phyloP scores from a whole-genome alignment of 2,113 vertebrate genomes.

The Hemiprocne comata region DNA sequence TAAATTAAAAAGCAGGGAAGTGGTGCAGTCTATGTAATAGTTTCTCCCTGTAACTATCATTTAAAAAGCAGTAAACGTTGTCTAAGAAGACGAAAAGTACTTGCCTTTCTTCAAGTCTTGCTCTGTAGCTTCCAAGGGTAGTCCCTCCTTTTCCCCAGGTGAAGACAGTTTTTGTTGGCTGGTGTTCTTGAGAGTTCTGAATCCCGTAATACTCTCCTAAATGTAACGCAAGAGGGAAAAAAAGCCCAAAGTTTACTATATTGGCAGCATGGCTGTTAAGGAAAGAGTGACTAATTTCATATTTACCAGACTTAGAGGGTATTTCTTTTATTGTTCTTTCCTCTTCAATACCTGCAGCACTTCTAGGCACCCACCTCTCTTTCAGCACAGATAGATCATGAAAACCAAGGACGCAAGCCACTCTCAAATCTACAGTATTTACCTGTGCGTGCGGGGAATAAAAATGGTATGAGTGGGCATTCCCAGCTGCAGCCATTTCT shows the following conservation, averaged over 20 bases:
- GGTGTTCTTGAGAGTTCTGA: constrained; percentile 26
- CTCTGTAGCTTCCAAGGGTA: constrained; percentile 38
- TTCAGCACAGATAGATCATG: neutral
- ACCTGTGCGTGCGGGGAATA: constrained; percentile 73
- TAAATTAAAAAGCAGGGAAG: neutral
- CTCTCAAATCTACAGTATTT: constrained; percentile 59
- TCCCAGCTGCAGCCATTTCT: neutral
- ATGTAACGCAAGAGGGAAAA: neutral
- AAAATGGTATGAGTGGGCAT: neutral
- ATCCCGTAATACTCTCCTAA: constrained; percentile 78
- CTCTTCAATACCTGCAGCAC: constrained; percentile 73
- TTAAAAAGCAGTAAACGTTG: neutral
- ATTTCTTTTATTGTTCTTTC: constrained; percentile 77
- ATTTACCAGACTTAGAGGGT: constrained; percentile 76
- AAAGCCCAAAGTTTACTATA: neutral
- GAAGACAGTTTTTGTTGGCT: neutral
- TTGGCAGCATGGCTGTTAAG: neutral
- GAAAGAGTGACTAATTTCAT: neutral
- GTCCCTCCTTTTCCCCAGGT: constrained; percentile 28
- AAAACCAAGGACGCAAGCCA: constrained; percentile 14
- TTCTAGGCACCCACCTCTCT: constrained; percentile 51
- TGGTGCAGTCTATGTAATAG: neutral
- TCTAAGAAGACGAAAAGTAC: neutral
- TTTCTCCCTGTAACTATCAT: neutral
- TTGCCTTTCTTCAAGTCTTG: constrained; percentile 73